Evolutionary conservation across 2,888 invertebrate genomes (phyloP), one percentile per base, ranked within the genome.

Genomic region (Endomychus coccineus): DNA sequence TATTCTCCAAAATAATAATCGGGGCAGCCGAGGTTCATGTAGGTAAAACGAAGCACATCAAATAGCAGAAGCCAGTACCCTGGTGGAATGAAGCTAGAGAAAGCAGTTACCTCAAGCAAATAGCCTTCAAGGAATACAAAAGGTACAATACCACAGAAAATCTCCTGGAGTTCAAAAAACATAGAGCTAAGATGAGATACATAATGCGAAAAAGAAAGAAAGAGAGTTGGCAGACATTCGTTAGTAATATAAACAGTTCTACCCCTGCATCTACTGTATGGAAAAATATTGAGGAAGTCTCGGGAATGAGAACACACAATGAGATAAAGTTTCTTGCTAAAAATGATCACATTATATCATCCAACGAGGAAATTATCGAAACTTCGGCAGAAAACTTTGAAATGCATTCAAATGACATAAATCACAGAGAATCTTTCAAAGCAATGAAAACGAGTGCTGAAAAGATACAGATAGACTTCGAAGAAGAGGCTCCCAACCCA

Each of bases 61-160:
- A 11, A 9, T 17, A 21, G 12, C 3, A 11, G 10, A 15, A 23
- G 5, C 28, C 19, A 5, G 41, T 31, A 5, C 43, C 40, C 12
- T 49, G 40, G 42, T 50, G 43, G 45, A 46, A 42, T 21, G 22
- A 40, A 14, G 36, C 43, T 12, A 43, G 45, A 12, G 25, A 37
- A 16, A 16, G 30, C 16, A 30, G 44, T 9, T 40, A 36, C 7
- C 33, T 32, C 21, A 10, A 30, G 6, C 24, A 19, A 9, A 47
- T 45, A 42, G 45, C 43, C 3, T 34, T 44, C 11, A 39, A 39
- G 16, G 11, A 17, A 30, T 37, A 31, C 24, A 44, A 41, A 27
- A 35, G 30, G n/a, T 23, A 15, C 38, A 15, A 40, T 27, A 38
- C 25, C 3, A 1, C 12, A 5, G 43, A 43, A 25, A 39, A 44